Evolutionary conservation across 2,113 vertebrate species (phyloP), one percentile per base, ranked within the genome.

Genomic region (Gadus macrocephalus): DNA sequence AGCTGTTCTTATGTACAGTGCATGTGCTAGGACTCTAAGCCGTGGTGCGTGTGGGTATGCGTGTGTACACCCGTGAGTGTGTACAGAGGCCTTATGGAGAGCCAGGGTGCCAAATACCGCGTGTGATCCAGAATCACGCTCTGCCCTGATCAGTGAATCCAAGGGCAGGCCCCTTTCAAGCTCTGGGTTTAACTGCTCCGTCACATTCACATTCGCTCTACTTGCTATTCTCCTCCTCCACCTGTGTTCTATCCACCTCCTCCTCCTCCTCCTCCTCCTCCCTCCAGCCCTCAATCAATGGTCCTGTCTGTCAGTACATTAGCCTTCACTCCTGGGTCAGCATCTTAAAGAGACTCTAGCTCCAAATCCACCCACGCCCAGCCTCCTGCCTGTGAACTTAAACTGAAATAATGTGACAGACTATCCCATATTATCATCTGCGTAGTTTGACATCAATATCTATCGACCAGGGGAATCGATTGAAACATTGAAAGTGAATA

Each of bases 251-350:
- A 67, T 55, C 67, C 68, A 75, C 42, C 79, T 64, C 56, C 61
- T 79, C 68, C 78, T 76, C 75, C 76, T 73, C 81, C 70, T 14
- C 74, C 80, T 83, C 64, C 64, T 68, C 67, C 42, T 66, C 68
- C 19, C 67, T 64, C 68, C 64, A 58, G 67, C 60, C 58, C 73
- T 80, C 79, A 87, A 86, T 87, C 88, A 89, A 85, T 87, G 86
- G 42, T 78, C 74, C 78, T 85, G 87, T 72, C 82, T 82, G 81
- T 81, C 87, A 83, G 72, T 84, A 82, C 86, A 83, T 87, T 85
- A 88, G 74, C 69, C 69, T 12, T 75, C 74, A 76, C 66, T 84
- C 79, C 82, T 70, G 80, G 76, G 83, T 78, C 58, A 59, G 75
- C 78, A 85, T 87, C 82, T 85, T 67, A 84, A 86, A 82, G 69